A percentile compares a stretch with the other conserved stretches of the same genome.
Conservation (phyloP, 2,113 vertebrate species). For the Vicugna pacos region DNA sequence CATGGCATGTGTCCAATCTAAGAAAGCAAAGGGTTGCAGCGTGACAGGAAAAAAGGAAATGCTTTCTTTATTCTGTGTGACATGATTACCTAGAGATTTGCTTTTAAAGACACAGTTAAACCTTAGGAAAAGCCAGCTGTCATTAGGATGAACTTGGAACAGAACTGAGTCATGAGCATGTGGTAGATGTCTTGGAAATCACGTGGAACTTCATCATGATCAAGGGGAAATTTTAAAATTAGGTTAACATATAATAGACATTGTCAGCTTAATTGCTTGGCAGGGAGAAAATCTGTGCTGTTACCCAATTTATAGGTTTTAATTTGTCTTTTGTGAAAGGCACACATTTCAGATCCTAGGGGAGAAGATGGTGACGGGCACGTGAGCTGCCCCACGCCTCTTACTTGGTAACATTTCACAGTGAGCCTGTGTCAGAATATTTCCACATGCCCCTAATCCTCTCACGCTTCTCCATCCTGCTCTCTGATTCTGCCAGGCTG, state of each 20-base stretch:
- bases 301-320: not conserved
- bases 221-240: conserved; percentile 34
- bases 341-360: not conserved
- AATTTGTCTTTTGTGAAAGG: conserved; percentile 25
- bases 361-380: not conserved
- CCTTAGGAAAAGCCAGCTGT: conserved; percentile 37
- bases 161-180: not conserved
- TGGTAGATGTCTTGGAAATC: conserved; percentile 25
- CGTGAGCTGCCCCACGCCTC: not conserved
- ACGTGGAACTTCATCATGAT: conserved; percentile 3
- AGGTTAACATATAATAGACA: not conserved
- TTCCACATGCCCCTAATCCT: not conserved
- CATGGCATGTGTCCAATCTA: conserved; percentile 64
- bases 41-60: not conserved
- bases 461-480: not conserved
- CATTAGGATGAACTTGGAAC: conserved; percentile 2
- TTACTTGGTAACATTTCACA: not conserved
- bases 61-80: conserved; percentile 60
- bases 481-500: not conserved
- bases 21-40: conserved; percentile 4
- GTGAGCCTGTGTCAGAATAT: not conserved
- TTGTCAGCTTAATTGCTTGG: not conserved
- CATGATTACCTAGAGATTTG: conserved; percentile 55
- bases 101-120: conserved; percentile 58
- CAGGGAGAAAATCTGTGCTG: not conserved